Percentiles rank a stretch among this genome's conserved stretches.
Conservation (phyloP, 2,888 invertebrate genomes). For the Oxyteleia sp. region DNA sequence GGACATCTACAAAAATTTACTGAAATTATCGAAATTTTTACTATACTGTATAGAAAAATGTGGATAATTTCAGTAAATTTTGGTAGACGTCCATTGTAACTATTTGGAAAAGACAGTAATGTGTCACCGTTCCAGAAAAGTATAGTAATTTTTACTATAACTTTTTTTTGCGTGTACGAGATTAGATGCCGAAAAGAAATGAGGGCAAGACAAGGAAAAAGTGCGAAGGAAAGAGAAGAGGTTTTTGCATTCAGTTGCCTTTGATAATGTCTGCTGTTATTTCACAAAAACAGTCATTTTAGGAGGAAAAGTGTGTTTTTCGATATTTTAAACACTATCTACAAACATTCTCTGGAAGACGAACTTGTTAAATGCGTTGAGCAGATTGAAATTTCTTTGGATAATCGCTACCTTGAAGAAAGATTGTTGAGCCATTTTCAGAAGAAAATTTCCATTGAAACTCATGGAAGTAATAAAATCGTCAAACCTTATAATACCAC, state of each 20-base stretch:
- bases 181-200: neutral
- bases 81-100: no score
- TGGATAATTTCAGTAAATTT: no score
- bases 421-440: slow-evolving; percentile 15
- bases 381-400: neutral
- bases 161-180: no score
- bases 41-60: no score
- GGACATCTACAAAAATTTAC: no score
- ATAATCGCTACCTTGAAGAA: slow-evolving; percentile 30
- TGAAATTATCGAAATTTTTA: no score
- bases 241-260: neutral
- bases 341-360: neutral
- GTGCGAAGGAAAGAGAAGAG: neutral
- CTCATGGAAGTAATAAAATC: slow-evolving; percentile 32
- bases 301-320: slow-evolving; percentile 10
- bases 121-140: no score
- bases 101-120: no score
- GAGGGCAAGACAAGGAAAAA: neutral
- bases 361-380: neutral
- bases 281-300: neutral
- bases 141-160: no score
- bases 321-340: slow-evolving; percentile 4
- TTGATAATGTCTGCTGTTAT: neutral
- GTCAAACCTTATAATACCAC: slow-evolving; percentile 25
- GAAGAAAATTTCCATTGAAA: slow-evolving; percentile 27